A percentile compares a stretch with the other conserved stretches of the same genome.
These are phyloP conservation scores for Holotrichia oblita DNA, from an alignment of 1,140 invertebrate species.

Conservation along the genomic window DNA sequence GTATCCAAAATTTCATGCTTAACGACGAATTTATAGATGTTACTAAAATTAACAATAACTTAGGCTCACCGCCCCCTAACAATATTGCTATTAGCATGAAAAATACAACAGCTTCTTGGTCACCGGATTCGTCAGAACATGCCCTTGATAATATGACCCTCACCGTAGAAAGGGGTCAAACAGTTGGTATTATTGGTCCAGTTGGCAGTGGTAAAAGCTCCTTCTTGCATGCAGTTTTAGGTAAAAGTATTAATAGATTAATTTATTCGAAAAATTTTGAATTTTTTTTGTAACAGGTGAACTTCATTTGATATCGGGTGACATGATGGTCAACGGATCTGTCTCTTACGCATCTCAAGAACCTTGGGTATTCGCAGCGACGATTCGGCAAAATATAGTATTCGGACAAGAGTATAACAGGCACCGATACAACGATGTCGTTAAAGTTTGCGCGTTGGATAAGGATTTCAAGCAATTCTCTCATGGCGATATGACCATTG, in stretches of 20 bases:
- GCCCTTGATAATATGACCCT: conserved; percentile 66
- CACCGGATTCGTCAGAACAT: conserved; percentile 51
- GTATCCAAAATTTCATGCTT: conserved; percentile 66
- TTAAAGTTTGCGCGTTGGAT: conserved; percentile 71
- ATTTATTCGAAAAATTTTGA: conserved; percentile 40
- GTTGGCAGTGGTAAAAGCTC: conserved; percentile 72
- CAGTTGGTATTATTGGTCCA: conserved; percentile 71
- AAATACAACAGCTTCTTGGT: conserved; percentile 62
- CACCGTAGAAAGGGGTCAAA: conserved; percentile 64
- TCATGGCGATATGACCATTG: conserved; percentile 79
- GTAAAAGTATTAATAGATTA: conserved; percentile 40
- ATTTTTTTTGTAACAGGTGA: background rate
- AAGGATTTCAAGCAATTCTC: conserved; percentile 81
- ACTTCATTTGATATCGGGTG: conserved; percentile 66
- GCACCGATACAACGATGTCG: conserved; percentile 68
- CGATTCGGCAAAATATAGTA: conserved; percentile 78
- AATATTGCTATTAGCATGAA: conserved; percentile 55
- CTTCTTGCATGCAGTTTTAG: conserved; percentile 62
- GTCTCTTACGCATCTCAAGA: conserved; percentile 82
- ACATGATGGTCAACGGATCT: conserved; percentile 65
- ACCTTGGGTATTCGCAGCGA: conserved; percentile 76
- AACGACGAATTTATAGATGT: conserved; percentile 63
- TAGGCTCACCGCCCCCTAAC: conserved; percentile 49
- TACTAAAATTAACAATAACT: conserved; percentile 47
- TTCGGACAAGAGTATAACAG: conserved; percentile 75